Conservation (phyloP, 2,113 vertebrate genomes). For the Steatornis caripensis region DNA sequence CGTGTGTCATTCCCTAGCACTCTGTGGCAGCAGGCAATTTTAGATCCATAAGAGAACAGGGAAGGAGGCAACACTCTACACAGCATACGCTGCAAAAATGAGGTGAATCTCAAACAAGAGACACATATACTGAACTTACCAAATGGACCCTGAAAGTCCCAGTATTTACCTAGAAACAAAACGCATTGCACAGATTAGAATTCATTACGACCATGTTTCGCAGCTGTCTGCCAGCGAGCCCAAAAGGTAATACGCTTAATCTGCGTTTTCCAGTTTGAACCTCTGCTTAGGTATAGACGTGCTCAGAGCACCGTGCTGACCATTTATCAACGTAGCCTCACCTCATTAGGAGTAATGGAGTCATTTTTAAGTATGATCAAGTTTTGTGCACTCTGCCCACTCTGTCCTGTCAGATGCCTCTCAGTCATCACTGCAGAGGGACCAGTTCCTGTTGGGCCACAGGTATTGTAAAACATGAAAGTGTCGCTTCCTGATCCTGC, state of each 20-base stretch:
- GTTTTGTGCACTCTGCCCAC: conserved; percentile 84
- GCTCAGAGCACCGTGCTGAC: not conserved
- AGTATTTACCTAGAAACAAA: conserved; percentile 28
- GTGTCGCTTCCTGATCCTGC: conserved; percentile 94
- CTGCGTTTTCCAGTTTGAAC: not conserved
- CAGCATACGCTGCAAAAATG: not conserved
- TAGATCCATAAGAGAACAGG: not conserved
- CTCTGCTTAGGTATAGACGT: not conserved
- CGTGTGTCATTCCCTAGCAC: not conserved
- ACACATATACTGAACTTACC: not conserved
- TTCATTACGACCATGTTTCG: not conserved
- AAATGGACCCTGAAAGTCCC: not conserved
- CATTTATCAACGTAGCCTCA: conserved; percentile 52
- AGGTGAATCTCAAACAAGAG: not conserved
- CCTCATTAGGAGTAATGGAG: conserved; percentile 87
- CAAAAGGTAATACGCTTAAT: not conserved
- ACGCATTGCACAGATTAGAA: not conserved
- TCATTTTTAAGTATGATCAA: conserved; percentile 88
- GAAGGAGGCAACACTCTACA: not conserved
- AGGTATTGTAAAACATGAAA: conserved; percentile 98
- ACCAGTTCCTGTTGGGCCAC: conserved; percentile 81
- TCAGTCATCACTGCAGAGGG: conserved; percentile 86
- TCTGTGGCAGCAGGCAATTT: not conserved
- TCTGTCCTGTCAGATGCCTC: conserved; percentile 91
- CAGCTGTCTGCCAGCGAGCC: not conserved